Evolutionary conservation across 1,140 invertebrate species (phyloP).

Genomic region (Drosophila tristis): DNA sequence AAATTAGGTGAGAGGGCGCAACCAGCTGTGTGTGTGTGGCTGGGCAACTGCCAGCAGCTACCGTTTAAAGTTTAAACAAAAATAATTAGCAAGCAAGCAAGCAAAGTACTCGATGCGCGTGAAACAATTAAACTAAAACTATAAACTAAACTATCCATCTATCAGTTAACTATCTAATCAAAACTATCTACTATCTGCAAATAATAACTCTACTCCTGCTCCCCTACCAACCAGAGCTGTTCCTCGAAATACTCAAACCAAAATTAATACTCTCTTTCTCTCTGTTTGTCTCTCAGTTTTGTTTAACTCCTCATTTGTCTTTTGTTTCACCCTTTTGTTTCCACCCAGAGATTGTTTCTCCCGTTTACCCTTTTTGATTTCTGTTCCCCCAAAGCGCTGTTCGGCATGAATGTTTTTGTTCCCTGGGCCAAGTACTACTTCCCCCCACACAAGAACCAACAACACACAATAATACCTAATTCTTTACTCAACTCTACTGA

Average conservation of each 20-base stretch:
- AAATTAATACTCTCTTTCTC: slow-evolving; percentile 43
- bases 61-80: background rate
- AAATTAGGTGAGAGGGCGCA: slow-evolving; percentile 84
- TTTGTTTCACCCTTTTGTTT: slow-evolving; percentile 22
- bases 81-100: too few species aligned
- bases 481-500: slow-evolving; percentile 23
- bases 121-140: slow-evolving; percentile 33
- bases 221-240: slow-evolving; percentile 14
- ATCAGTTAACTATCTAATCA: slow-evolving; percentile 34
- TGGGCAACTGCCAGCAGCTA: background rate
- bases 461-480: slow-evolving; percentile 12
- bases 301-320: slow-evolving; percentile 52
- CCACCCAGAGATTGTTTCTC: slow-evolving; percentile 17
- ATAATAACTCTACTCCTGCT: slow-evolving; percentile 9
- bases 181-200: slow-evolving; percentile 39
- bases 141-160: slow-evolving; percentile 50
- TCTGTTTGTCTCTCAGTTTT: slow-evolving; percentile 27
- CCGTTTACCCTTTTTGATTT: slow-evolving; percentile 37
- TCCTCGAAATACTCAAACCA: background rate
- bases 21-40: slow-evolving; percentile 3
- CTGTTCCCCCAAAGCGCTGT: slow-evolving; percentile 27
- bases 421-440: background rate
- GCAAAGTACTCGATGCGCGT: slow-evolving; percentile 44
- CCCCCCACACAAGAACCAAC: slow-evolving; percentile 28
- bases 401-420: slow-evolving; percentile 54